Evolutionary conservation across 2,113 vertebrate genomes (phyloP), one percentile per base, ranked within the genome.

Genomic region (Bufo bufo): DNA sequence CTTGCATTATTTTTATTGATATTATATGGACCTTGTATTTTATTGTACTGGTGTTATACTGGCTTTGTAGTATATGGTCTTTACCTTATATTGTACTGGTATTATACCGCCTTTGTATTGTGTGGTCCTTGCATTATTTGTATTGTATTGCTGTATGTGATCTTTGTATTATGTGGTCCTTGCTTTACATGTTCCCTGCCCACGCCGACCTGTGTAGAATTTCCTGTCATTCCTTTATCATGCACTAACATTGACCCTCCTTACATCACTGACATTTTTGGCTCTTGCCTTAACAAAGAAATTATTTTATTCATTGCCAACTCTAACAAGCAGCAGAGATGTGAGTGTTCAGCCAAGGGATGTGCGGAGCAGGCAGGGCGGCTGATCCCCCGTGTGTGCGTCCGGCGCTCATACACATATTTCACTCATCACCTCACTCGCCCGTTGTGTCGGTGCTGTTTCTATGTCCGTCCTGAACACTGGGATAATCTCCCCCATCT

Each of bases 221-320:
- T 43, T 65, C 17, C 59, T 49, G 58, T 47, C 20, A 3, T n/a
- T 63, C 52, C 43, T 20, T 74, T 33, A 54, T 0, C 14, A 8
- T 49, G 85, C 74, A 79, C 74, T 86, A 43, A 12, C 23, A 43
- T 10, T 85, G 84, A 52, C 77, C 89, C 89, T 90, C 90, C 85
- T 78, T 88, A 88, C 89, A 0, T 92, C 92, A 90, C 77, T 79
- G 86, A 86, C 88, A 89, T 90, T 90, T 89, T 88, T 93, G 91
- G 90, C 90, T 89, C 86, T 89, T 2, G n/a, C 52, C 89, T 91
- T 86, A 87, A 61, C 91, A 91, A 92, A 92, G 87, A 92, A 92
- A 90, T 91, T 84, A 89, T 85, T 91, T 91, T 75, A 89, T 89
- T 93, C 89, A 89, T 9, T 58, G 90, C 90, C 89, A 91, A 83